Evolutionary conservation across 2,113 vertebrate species (phyloP).

Genomic region (Xenopus borealis): DNA sequence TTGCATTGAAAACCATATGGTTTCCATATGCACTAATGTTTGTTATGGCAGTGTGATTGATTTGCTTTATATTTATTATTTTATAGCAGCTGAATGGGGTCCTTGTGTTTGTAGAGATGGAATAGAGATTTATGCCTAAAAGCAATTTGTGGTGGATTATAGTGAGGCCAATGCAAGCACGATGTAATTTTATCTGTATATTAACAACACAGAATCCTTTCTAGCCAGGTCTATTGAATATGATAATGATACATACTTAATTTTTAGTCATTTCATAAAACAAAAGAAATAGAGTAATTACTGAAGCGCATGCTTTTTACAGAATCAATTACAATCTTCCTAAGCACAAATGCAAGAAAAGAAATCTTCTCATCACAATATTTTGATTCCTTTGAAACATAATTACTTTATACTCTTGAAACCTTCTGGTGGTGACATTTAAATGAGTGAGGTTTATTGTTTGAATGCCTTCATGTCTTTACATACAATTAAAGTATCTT

Average conservation of each 20-base stretch:
- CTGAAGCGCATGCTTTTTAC: neutral
- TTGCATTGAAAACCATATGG: too few relatives aligned
- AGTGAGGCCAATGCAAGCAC: neutral
- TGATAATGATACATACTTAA: conserved; percentile 9
- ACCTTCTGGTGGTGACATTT: conserved; percentile 11
- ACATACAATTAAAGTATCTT: conserved; percentile 5
- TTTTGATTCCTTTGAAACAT: conserved; percentile 24
- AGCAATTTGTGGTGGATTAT: neutral
- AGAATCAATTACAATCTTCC: conserved; percentile 15
- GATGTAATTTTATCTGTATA: neutral
- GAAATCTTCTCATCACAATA: conserved; percentile 35
- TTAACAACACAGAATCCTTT: neutral
- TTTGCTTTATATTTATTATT: too few relatives aligned
- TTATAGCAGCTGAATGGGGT: neutral
- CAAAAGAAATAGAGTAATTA: conserved; percentile 30
- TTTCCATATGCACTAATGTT: too few relatives aligned
- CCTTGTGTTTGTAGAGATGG: conserved; percentile 1
- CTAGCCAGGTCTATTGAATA: neutral
- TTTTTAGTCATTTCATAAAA: conserved; percentile 34
- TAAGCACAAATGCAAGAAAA: neutral
- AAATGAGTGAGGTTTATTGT: conserved; percentile 15
- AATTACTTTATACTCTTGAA: conserved; percentile 7
- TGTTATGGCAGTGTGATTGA: too few relatives aligned
- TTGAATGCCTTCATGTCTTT: conserved; percentile 1
- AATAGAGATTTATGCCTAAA: neutral